Conservation (phyloP, 1,140 invertebrate species). For the Camponotus floridanus region DNA sequence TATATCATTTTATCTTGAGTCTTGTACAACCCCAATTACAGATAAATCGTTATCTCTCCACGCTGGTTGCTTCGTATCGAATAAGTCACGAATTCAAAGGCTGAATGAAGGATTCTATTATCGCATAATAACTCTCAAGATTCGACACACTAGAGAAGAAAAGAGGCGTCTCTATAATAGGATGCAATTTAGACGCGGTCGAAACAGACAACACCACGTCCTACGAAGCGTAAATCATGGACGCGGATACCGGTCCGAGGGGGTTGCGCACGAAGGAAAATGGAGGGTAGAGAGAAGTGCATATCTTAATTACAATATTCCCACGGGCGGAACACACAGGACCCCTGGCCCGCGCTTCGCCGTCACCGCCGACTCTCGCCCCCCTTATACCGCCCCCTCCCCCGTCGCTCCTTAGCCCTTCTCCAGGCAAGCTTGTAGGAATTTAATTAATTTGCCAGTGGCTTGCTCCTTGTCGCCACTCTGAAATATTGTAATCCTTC, state of each 20-base stretch:
- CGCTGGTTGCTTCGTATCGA: background rate
- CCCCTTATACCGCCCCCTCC: background rate
- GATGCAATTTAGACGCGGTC: slow-evolving; percentile 76
- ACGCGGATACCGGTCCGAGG: slow-evolving; percentile 17
- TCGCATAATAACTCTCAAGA: slow-evolving; percentile 38
- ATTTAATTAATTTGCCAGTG: slow-evolving; percentile 82
- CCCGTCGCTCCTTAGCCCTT: slow-evolving; percentile 43
- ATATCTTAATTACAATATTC: slow-evolving; percentile 83
- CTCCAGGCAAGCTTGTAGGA: slow-evolving; percentile 76
- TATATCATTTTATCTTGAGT: no score
- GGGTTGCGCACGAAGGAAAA: slow-evolving; percentile 65
- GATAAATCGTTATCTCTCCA: no score
- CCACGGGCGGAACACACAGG: slow-evolving; percentile 76
- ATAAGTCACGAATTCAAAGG: no score
- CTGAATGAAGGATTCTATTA: slow-evolving; percentile 32
- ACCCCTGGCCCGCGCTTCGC: slow-evolving; percentile 69
- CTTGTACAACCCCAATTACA: no score
- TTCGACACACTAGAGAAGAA: slow-evolving; percentile 39
- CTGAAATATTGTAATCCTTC: slow-evolving; percentile 79
- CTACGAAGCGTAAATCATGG: slow-evolving; percentile 76
- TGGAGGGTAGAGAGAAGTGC: slow-evolving; percentile 74
- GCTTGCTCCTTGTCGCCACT: slow-evolving; percentile 78
- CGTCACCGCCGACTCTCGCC: slow-evolving; percentile 43
- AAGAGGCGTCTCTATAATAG: slow-evolving; percentile 64
- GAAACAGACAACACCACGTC: slow-evolving; percentile 75